Evolutionary conservation across 1,140 invertebrate species (phyloP).

Genomic region (Chlorops oryzae): DNA sequence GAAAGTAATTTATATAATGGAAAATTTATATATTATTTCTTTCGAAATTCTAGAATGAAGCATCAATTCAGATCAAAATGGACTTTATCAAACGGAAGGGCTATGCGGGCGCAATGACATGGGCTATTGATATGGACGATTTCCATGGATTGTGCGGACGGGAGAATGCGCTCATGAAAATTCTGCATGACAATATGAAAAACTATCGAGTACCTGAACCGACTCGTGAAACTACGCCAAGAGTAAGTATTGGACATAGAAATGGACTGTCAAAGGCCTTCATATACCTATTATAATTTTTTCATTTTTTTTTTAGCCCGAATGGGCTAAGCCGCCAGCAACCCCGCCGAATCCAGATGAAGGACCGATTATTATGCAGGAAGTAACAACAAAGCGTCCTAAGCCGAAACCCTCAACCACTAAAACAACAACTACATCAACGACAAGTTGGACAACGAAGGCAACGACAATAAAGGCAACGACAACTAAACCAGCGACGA

Average conservation of each 20-base stretch:
- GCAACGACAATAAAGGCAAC: constrained; percentile 26
- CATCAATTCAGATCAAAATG: constrained; percentile 76
- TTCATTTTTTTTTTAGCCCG: constrained; percentile 51
- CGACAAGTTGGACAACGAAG: constrained; percentile 16
- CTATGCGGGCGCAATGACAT: constrained; percentile 81
- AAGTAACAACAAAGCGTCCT: constrained; percentile 41
- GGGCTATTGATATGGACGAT: constrained; percentile 86
- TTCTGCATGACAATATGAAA: constrained; percentile 67
- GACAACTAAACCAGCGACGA: constrained; percentile 28
- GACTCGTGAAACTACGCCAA: constrained; percentile 60
- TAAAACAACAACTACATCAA: constrained; percentile 26
- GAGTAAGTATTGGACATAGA: constrained; percentile 50
- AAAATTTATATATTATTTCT: too few relatives aligned
- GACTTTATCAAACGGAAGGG: constrained; percentile 74
- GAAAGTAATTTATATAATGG: too few relatives aligned
- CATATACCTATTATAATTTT: not conserved
- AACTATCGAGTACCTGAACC: constrained; percentile 68
- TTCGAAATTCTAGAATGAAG: too few relatives aligned
- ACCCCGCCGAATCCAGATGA: constrained; percentile 52
- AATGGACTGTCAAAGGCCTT: not conserved
- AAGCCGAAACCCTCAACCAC: constrained; percentile 33
- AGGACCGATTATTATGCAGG: constrained; percentile 25
- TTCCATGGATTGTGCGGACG: constrained; percentile 71
- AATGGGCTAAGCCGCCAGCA: constrained; percentile 63
- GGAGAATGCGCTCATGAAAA: constrained; percentile 63